Evolutionary conservation across 2,797 vertebrate species (phyloP).

Genomic region (Threskiornis aethiopicus): DNA sequence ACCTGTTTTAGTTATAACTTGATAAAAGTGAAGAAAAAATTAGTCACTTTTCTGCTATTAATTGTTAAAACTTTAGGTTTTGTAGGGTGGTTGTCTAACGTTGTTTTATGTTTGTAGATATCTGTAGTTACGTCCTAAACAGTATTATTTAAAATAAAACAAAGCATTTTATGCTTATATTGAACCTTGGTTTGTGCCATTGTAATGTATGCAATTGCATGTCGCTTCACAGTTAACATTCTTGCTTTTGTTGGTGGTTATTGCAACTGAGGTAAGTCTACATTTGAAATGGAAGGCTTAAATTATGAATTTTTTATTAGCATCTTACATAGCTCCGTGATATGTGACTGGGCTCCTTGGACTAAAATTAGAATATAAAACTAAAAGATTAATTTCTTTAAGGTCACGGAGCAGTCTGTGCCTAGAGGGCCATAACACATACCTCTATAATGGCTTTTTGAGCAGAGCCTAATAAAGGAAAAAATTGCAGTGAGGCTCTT

Average conservation of each 20-base stretch:
- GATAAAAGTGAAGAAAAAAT: neutral
- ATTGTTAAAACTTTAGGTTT: neutral
- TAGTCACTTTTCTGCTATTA: neutral
- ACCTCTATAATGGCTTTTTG: neutral
- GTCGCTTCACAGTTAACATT: neutral
- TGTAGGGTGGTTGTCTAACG: neutral
- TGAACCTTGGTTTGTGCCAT: neutral
- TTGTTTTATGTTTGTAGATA: neutral
- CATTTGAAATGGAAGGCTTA: neutral
- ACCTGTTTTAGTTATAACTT: neutral
- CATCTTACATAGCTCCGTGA: neutral
- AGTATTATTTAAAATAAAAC: neutral
- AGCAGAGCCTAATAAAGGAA: slow-evolving; percentile 12
- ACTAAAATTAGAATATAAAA: slow-evolving; percentile 25
- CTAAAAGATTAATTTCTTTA: neutral
- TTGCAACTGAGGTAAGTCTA: neutral
- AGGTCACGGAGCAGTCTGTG: neutral
- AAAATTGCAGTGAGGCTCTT: neutral
- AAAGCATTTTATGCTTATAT: neutral
- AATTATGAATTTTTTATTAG: neutral
- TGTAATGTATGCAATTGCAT: neutral
- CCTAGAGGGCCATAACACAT: neutral
- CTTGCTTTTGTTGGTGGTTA: neutral
- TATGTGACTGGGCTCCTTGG: neutral
- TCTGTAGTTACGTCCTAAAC: neutral